Percentiles rank a stretch among this genome's conserved stretches.
Conservation (phyloP, 2,888 invertebrate genomes). For the Mimumesa dahlbomi region DNA sequence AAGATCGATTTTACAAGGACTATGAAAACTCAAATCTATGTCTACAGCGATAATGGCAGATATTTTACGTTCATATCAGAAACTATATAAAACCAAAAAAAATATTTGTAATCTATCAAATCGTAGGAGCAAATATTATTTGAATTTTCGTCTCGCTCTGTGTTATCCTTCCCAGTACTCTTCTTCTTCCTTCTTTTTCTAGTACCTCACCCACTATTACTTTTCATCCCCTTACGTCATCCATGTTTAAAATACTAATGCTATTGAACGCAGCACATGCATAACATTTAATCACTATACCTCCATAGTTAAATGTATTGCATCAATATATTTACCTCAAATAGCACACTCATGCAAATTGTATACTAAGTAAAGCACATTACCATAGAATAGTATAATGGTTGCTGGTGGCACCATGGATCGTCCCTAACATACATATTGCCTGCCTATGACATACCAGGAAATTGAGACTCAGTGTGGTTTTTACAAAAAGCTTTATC, state of each 20-base stretch:
- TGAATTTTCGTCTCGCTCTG: not conserved
- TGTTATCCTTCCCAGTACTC: not conserved
- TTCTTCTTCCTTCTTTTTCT: not conserved
- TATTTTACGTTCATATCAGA: conserved; percentile 51
- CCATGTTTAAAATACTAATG: conserved; percentile 27
- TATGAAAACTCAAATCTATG: conserved; percentile 41
- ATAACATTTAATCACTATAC: conserved; percentile 53
- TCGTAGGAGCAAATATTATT: not conserved
- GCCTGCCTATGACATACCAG: conserved; percentile 62
- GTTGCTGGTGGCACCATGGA: conserved; percentile 68
- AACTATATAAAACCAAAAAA: conserved; percentile 6
- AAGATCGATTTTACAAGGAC: conserved; percentile 24
- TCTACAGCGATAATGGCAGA: conserved; percentile 59
- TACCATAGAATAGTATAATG: conserved; percentile 69
- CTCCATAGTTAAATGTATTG: conserved; percentile 57
- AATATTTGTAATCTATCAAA: conserved; percentile 1
- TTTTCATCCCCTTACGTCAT: conserved; percentile 23
- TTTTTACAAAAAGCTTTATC: conserved; percentile 55
- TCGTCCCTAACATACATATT: conserved; percentile 72
- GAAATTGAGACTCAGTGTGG: conserved; percentile 37
- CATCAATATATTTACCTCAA: conserved; percentile 59
- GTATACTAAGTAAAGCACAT: conserved; percentile 66
- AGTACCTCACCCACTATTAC: conserved; percentile 14
- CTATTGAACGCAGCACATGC: conserved; percentile 39
- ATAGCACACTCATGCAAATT: conserved; percentile 55